phyloP scores from a whole-genome alignment of 2,113 vertebrate genomes.

The Sphaerodactylus townsendi region DNA sequence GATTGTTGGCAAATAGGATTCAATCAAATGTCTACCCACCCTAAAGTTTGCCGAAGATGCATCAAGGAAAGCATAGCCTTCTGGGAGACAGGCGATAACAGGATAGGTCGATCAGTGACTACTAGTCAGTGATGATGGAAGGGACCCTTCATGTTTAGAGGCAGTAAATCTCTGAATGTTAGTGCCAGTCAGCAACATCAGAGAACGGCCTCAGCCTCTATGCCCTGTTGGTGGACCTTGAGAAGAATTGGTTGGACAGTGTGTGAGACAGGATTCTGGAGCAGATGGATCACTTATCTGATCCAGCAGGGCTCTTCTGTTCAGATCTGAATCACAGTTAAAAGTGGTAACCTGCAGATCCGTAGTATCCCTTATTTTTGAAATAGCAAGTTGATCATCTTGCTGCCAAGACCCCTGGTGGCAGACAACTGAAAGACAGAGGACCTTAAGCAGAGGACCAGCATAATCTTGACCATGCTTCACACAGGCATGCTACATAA shows the following conservation, averaged over 20 bases:
- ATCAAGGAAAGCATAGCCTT: background rate
- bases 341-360: background rate
- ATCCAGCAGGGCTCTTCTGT: too few relatives aligned
- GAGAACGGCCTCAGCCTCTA: too few relatives aligned
- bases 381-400: background rate
- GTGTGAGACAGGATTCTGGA: too few relatives aligned
- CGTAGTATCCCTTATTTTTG: background rate
- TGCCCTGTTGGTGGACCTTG: too few relatives aligned
- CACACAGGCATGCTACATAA: background rate
- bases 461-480: background rate
- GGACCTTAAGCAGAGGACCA: background rate
- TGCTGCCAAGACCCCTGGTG: background rate
- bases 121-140: too few relatives aligned
- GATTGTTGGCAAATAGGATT: background rate
- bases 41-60: background rate
- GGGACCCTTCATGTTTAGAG: too few relatives aligned
- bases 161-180: too few relatives aligned
- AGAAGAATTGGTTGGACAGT: too few relatives aligned
- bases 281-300: too few relatives aligned
- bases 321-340: background rate
- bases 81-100: background rate
- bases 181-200: too few relatives aligned
- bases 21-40: background rate
- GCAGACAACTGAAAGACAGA: background rate
- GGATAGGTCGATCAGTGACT: too few relatives aligned